These are phyloP conservation scores for Melanostoma scalare DNA, from an alignment of 2,888 invertebrate genomes.

Conservation along the genomic window DNA sequence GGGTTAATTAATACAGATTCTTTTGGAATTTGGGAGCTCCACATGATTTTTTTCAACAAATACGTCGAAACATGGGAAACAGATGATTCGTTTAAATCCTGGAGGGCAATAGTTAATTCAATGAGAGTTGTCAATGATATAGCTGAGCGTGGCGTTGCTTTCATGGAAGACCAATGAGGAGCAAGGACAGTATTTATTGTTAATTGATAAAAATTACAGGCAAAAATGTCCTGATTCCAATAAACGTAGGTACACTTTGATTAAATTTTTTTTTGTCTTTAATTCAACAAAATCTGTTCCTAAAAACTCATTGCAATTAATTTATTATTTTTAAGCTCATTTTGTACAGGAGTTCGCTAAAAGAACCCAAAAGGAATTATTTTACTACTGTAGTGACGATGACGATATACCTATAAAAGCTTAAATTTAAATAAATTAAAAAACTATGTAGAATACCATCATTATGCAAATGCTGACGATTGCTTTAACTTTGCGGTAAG, in stretches of 20 bases:
- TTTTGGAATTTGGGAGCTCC: neutral
- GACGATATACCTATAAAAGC: too few relatives aligned
- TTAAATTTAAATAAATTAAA: too few relatives aligned
- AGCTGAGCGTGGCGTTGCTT: conserved; percentile 48
- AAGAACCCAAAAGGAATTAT: too few relatives aligned
- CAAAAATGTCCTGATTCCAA: conserved; percentile 41
- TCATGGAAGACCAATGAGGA: conserved; percentile 45
- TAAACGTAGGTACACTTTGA: neutral
- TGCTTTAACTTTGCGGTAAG: too few relatives aligned
- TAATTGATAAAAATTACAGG: conserved; percentile 13
- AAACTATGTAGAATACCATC: too few relatives aligned
- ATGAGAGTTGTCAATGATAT: conserved; percentile 45
- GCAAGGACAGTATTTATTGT: conserved; percentile 52
- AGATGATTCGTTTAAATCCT: conserved; percentile 8
- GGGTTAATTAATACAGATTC: neutral
- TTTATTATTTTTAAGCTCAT: too few relatives aligned
- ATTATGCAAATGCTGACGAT: too few relatives aligned
- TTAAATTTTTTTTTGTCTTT: neutral
- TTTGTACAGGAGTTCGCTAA: too few relatives aligned
- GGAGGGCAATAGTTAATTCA: neutral
- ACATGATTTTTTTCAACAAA: neutral
- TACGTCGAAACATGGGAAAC: conserved; percentile 3
- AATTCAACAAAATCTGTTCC: neutral
- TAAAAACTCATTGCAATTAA: neutral
- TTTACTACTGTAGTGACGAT: too few relatives aligned